Conservation (phyloP, 92 coral and sea anemone species). For the Palythoa heliodiscus region DNA sequence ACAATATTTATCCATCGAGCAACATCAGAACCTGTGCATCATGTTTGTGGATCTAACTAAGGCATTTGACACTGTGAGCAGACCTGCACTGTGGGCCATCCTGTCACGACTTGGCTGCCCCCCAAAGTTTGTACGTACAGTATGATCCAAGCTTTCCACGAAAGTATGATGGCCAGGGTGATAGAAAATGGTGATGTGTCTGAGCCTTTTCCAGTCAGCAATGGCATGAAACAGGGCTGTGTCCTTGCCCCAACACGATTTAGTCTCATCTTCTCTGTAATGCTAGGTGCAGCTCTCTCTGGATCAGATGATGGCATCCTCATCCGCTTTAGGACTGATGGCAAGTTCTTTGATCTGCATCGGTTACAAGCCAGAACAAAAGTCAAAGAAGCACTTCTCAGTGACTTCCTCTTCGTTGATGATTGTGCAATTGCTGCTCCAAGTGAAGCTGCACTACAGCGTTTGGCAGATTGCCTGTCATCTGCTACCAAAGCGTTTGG, state of each 20-base stretch:
- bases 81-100: no score
- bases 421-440: slow-evolving; percentile 43
- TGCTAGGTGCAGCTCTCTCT: neutral
- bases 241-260: slow-evolving; percentile 20
- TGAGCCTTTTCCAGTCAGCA: slow-evolving; percentile 14
- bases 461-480: slow-evolving; percentile 29
- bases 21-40: no score
- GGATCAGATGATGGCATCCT: neutral
- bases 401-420: slow-evolving; percentile 42
- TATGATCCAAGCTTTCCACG: no score
- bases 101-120: no score
- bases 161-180: neutral
- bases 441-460: slow-evolving; percentile 32
- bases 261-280: slow-evolving; percentile 1
- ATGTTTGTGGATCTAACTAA: no score
- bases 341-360: slow-evolving; percentile 29
- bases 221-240: slow-evolving; percentile 5
- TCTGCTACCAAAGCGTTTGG: neutral
- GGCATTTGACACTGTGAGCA: no score
- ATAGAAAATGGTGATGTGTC: slow-evolving; percentile 5
- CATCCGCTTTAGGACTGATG: neutral
- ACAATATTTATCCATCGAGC: no score
- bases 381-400: slow-evolving; percentile 19
- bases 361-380: slow-evolving; percentile 26
- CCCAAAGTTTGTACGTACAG: no score